These are phyloP conservation scores for Ypsolopha sequella DNA, from an alignment of 2,888 invertebrate genomes.

Conservation along the genomic window DNA sequence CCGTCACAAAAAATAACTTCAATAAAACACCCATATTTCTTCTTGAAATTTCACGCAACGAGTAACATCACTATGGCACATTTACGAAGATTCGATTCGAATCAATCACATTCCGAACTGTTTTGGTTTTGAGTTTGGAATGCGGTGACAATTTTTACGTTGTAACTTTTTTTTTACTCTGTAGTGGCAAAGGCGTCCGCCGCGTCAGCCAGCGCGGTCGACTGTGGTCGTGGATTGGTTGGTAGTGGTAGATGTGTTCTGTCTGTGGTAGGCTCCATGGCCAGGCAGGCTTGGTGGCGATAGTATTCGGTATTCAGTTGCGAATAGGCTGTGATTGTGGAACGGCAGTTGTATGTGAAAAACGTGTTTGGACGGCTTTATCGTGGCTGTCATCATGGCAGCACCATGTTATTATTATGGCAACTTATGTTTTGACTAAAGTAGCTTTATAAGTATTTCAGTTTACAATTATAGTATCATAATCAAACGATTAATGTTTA, in stretches of 20 bases:
- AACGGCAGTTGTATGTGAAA: conserved; percentile 37
- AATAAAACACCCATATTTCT: conserved; percentile 55
- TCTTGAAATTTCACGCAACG: conserved; percentile 16
- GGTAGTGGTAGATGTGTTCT: conserved; percentile 6
- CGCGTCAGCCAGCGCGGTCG: conserved; percentile 50
- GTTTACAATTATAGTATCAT: not conserved
- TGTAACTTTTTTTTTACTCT: conserved; percentile 22
- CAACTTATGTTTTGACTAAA: too few relatives aligned
- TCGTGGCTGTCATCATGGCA: conserved; percentile 17
- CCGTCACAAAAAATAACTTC: conserved; percentile 53
- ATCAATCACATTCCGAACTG: conserved; percentile 46
- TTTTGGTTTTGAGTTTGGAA: conserved; percentile 23
- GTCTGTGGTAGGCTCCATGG: conserved; percentile 8
- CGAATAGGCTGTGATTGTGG: conserved; percentile 56
- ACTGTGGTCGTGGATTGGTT: conserved; percentile 27
- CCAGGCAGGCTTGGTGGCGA: not conserved
- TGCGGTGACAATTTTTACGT: conserved; percentile 32
- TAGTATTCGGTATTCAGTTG: conserved; percentile 2
- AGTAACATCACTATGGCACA: conserved; percentile 40
- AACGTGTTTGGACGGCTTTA: conserved; percentile 50
- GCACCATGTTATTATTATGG: conserved; percentile 1
- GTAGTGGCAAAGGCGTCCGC: conserved; percentile 32
- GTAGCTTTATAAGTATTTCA: not conserved
- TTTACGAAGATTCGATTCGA: conserved; percentile 16
- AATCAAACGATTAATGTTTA: too few relatives aligned